Evolutionary conservation across 2,888 invertebrate species (phyloP).

Genomic region (Bhutanitis thaidina): DNA sequence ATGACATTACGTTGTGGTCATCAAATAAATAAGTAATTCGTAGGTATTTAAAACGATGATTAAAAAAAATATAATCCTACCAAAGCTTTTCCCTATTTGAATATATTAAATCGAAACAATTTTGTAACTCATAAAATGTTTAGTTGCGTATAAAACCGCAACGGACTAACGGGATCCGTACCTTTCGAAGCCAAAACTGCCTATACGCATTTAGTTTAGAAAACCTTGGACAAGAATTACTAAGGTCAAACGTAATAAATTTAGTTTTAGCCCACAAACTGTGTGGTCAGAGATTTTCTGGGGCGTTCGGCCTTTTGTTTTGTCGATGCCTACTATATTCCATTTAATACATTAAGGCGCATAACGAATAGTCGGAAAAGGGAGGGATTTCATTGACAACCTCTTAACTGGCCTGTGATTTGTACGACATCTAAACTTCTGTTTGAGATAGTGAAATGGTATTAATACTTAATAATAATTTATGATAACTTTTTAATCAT

Average conservation of each 20-base stretch:
- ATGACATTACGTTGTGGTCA: too few relatives aligned
- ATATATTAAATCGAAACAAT: slow-evolving; percentile 43
- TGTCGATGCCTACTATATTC: slow-evolving; percentile 74
- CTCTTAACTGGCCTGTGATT: slow-evolving; percentile 71
- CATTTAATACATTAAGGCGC: slow-evolving; percentile 74
- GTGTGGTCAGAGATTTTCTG: slow-evolving; percentile 72
- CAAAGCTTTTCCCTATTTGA: background rate
- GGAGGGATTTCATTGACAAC: slow-evolving; percentile 70
- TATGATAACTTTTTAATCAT: too few relatives aligned
- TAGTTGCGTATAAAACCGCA: slow-evolving; percentile 70
- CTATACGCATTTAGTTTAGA: slow-evolving; percentile 66
- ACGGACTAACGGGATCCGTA: slow-evolving; percentile 48
- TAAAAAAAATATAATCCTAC: too few relatives aligned
- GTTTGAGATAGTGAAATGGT: background rate
- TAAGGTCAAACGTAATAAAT: slow-evolving; percentile 78
- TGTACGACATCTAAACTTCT: slow-evolving; percentile 34
- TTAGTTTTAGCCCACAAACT: slow-evolving; percentile 74
- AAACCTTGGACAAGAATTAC: slow-evolving; percentile 74
- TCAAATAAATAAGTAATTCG: too few relatives aligned
- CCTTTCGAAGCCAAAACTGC: slow-evolving; percentile 68
- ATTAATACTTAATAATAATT: too few relatives aligned
- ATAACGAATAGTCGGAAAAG: slow-evolving; percentile 66
- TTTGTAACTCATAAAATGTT: slow-evolving; percentile 74
- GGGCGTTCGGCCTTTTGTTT: slow-evolving; percentile 68
- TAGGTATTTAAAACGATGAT: too few relatives aligned